Evolutionary conservation across 2,113 vertebrate species (phyloP).

Genomic region (Talpa occidentalis): DNA sequence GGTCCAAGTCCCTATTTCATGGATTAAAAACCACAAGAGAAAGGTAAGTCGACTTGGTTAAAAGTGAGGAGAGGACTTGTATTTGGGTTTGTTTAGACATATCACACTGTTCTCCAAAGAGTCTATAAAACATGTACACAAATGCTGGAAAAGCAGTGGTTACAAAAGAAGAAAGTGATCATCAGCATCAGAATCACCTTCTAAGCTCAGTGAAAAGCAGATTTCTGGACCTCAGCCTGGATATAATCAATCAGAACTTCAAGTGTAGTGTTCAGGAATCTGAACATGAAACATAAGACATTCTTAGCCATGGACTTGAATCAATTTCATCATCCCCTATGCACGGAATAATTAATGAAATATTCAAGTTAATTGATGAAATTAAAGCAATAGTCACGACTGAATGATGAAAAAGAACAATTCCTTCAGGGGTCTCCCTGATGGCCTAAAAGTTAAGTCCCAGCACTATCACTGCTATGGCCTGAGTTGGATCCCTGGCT

Average conservation of each 20-base stretch:
- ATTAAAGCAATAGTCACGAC: neutral
- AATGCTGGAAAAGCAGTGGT: neutral
- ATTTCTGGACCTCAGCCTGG: neutral
- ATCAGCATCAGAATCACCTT: neutral
- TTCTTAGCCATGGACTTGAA: neutral
- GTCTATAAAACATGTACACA: neutral
- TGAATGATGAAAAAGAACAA: neutral
- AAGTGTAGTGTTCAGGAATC: neutral
- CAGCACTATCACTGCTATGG: no score
- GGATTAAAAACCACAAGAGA: neutral
- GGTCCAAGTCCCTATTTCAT: neutral
- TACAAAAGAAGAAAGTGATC: neutral
- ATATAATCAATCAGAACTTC: neutral
- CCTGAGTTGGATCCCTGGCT: no score
- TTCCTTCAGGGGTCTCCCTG: neutral
- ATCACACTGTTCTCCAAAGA: neutral
- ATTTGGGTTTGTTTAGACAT: neutral
- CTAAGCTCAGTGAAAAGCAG: neutral
- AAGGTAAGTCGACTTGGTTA: neutral
- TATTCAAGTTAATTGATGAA: neutral
- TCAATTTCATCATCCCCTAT: neutral
- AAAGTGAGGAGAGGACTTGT: neutral
- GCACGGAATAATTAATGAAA: neutral
- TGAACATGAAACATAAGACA: neutral
- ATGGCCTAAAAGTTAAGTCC: no score